phyloP scores from a whole-genome alignment of 2,888 invertebrate species.

The Watsonalla binaria region DNA sequence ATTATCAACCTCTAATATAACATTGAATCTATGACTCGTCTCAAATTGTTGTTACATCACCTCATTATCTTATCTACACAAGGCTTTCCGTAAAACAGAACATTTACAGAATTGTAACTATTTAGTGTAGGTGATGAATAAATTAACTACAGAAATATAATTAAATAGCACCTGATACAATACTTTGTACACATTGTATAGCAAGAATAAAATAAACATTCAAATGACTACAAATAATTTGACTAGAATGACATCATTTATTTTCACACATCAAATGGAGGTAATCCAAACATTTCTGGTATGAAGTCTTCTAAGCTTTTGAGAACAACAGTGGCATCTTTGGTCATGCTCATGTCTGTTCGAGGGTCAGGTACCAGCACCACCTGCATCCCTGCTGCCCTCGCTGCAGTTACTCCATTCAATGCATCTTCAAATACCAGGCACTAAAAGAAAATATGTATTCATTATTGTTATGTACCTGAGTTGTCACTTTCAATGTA shows the following conservation, averaged over 20 bases:
- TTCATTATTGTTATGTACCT: too few species aligned
- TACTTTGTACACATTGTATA: background rate
- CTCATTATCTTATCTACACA: slow-evolving; percentile 20
- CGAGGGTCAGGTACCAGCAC: slow-evolving; percentile 88
- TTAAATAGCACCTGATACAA: too few species aligned
- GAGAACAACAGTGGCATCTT: slow-evolving; percentile 83
- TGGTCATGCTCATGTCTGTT: slow-evolving; percentile 39
- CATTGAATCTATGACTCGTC: slow-evolving; percentile 5
- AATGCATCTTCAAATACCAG: slow-evolving; percentile 95
- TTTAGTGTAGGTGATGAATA: background rate
- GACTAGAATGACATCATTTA: background rate
- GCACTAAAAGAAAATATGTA: slow-evolving; percentile 69
- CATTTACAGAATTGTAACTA: background rate
- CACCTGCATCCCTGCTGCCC: slow-evolving; percentile 90
- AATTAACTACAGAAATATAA: background rate
- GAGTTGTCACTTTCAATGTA: too few species aligned
- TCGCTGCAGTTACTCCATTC: slow-evolving; percentile 89
- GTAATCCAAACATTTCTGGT: slow-evolving; percentile 91
- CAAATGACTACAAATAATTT: background rate
- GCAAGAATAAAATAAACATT: background rate
- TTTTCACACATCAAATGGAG: slow-evolving; percentile 72
- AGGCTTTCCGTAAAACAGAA: background rate
- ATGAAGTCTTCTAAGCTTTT: slow-evolving; percentile 86
- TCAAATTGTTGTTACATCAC: slow-evolving; percentile 15
- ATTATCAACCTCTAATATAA: background rate